Base-by-base conservation (phyloP, 1,140 invertebrate genomes). In the Rhopalosiphum maidis region DNA sequence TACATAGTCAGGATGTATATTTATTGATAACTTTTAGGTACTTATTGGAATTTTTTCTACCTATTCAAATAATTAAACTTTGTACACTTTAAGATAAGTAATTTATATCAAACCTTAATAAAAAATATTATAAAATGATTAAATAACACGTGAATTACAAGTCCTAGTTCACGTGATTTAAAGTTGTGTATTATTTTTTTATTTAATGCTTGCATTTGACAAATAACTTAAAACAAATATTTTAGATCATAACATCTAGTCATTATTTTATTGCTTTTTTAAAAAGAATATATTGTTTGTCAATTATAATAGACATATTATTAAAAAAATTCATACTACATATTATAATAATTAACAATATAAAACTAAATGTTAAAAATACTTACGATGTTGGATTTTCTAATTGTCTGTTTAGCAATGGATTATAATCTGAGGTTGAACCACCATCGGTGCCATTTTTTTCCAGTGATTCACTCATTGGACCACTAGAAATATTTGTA, bases 311-410 rank as follows among this genome's bases (percentile, higher is more conserved):
- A 37, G 51, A n/a, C 5, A 48, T 7, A 55, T 46, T 89, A 43
- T 41, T 83, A 43, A 94, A 37, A 90, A 23, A 6, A 83, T 22
- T 93, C 0, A 25, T 48, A 82, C n/a, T 25, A 77, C 8, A n/a
- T 18, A n/a, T 30, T 68, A 77, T 88, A 54, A 37, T 9, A 93
- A 88, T 85, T 51, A 43, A 41, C 9, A 43, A 87, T n/a, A 83
- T 48, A 21, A 46, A 93, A 92, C 77, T 91, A 88, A 82, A 25
- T 87, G 5, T 30, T 35, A 6, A 55, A 30, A 91, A 51, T 9
- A 95, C 95, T 95, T 94, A 95, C 95, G 97, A 97, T 22, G 97
- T 97, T 4, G 97, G 97, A 95, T 97, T 96, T 94, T 97, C 97
- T 94, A 97, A 94, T 90, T 96, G 96, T 94, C 97, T 95, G 94